A percentile compares a stretch with the other conserved stretches of the same genome.
These are phyloP conservation scores for Argopecten irradians DNA, from an alignment of 1,140 invertebrate genomes.

Conservation along the genomic window DNA sequence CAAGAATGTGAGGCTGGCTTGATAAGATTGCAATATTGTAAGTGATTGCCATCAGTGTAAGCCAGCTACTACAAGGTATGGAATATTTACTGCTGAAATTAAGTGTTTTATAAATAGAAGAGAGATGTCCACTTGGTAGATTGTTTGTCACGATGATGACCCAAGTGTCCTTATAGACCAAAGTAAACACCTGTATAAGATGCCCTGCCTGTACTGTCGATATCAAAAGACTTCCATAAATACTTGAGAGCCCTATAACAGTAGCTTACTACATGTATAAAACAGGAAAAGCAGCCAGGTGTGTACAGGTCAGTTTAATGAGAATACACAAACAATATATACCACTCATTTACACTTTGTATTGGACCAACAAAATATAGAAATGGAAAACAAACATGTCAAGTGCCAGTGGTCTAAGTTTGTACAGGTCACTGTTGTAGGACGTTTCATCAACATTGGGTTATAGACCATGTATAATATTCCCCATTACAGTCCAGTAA, in stretches of 20 bases:
- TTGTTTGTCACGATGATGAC: neutral
- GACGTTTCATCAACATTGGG: too few relatives aligned
- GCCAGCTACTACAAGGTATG: too few relatives aligned
- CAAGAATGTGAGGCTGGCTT: too few relatives aligned
- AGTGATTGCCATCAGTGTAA: too few relatives aligned
- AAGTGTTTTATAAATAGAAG: neutral
- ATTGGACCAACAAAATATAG: neutral
- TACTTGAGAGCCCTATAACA: neutral
- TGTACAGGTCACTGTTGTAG: neutral
- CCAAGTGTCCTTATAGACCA: neutral
- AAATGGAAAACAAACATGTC: neutral
- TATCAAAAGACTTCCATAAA: neutral
- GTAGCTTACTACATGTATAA: neutral
- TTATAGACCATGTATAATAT: too few relatives aligned
- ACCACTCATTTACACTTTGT: neutral
- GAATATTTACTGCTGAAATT: too few relatives aligned
- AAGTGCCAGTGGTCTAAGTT: neutral
- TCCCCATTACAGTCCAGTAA: too few relatives aligned
- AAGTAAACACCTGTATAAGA: neutral
- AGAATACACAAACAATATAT: neutral
- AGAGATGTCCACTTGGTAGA: neutral
- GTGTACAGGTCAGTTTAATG: neutral
- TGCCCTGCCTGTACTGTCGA: neutral
- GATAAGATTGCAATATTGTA: too few relatives aligned
- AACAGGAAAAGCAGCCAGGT: neutral